phyloP scores from a whole-genome alignment of 2,113 vertebrate species.

The Thalassoma bifasciatum region DNA sequence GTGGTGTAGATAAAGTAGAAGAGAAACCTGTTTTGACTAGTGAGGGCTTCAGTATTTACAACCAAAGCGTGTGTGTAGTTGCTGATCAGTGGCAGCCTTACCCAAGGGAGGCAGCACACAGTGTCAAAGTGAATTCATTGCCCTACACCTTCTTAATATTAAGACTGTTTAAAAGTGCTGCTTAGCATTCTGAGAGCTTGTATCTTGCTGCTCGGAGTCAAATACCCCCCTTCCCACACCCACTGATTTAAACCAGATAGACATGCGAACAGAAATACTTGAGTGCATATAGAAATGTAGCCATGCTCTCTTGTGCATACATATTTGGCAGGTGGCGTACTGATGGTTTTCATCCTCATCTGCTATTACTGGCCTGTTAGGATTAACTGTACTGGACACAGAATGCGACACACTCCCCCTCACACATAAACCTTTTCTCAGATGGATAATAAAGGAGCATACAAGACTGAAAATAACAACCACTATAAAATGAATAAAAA shows the following conservation, averaged over 20 bases:
- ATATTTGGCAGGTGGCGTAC: not conserved
- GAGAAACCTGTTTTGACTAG: conserved; percentile 54
- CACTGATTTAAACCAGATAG: conserved; percentile 33
- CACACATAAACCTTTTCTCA: conserved; percentile 12
- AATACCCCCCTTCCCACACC: conserved; percentile 27
- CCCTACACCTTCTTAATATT: conserved; percentile 57
- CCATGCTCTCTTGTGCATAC: not conserved
- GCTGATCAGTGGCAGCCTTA: conserved; percentile 61
- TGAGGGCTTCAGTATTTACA: conserved; percentile 67
- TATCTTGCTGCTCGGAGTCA: conserved; percentile 51
- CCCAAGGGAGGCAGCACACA: conserved; percentile 37
- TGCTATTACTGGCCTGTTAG: not conserved
- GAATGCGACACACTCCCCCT: not conserved
- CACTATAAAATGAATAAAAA: not conserved
- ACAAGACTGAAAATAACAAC: conserved; percentile 38
- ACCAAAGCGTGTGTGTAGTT: conserved; percentile 46
- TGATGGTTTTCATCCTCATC: conserved; percentile 55
- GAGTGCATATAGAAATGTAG: conserved; percentile 14
- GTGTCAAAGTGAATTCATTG: conserved; percentile 71
- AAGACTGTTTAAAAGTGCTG: conserved; percentile 67
- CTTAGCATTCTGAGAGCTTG: conserved; percentile 69
- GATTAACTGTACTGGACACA: conserved; percentile 44
- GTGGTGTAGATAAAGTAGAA: conserved; percentile 42
- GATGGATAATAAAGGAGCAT: not conserved
- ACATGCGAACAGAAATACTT: conserved; percentile 19